phyloP scores from a whole-genome alignment of 2,888 invertebrate genomes.

The Blastobasis lacticolella region DNA sequence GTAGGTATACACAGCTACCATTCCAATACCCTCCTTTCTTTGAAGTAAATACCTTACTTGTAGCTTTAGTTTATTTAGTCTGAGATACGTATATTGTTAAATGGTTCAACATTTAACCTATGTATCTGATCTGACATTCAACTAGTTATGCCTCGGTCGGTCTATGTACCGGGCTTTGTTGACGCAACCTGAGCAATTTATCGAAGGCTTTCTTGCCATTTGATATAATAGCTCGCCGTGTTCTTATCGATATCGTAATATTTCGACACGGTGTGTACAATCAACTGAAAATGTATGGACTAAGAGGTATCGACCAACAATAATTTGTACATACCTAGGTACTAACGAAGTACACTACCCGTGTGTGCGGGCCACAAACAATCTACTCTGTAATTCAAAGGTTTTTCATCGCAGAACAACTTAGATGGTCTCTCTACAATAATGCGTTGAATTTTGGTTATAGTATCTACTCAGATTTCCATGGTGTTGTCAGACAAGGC shows the following conservation, averaged over 20 bases:
- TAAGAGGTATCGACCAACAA: constrained; percentile 10
- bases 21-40: too few species aligned
- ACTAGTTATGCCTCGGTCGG: constrained; percentile 10
- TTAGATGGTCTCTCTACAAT: too few species aligned
- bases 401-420: too few species aligned
- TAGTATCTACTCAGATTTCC: too few species aligned
- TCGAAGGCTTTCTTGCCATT: constrained; percentile 29
- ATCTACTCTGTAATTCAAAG: too few species aligned
- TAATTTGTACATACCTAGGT: constrained; percentile 1
- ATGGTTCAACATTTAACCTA: background rate
- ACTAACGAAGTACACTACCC: background rate
- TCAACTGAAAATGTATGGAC: constrained; percentile 8
- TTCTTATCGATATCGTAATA: constrained; percentile 21
- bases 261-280: constrained; percentile 19
- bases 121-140: constrained; percentile 24
- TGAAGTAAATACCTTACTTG: too few species aligned
- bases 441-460: too few species aligned
- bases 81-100: too few species aligned
- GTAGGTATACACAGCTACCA: too few species aligned
- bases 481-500: too few species aligned
- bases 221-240: constrained; percentile 16
- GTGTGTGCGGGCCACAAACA: too few species aligned
- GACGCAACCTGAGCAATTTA: constrained; percentile 19
- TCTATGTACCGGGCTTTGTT: constrained; percentile 15
- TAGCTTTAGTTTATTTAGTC: too few species aligned